phyloP scores from a whole-genome alignment of 2,888 invertebrate genomes.

The Brenthis daphne region DNA sequence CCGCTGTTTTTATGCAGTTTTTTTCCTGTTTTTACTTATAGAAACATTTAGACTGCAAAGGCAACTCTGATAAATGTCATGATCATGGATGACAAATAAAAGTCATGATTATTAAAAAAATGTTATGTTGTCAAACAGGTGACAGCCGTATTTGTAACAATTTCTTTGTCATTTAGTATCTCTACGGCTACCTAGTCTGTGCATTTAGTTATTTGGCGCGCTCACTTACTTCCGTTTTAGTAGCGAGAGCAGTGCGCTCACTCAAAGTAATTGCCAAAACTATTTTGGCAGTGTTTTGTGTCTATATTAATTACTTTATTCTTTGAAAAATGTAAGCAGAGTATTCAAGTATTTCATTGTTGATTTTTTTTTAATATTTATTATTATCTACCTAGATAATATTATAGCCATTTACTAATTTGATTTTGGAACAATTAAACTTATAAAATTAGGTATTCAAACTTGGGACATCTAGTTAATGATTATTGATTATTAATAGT shows the following conservation, averaged over 20 bases:
- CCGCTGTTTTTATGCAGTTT: no score
- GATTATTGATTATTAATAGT: no score
- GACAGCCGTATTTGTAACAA: slow-evolving; percentile 7
- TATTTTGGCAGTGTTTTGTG: slow-evolving; percentile 14
- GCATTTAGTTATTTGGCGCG: slow-evolving; percentile 34
- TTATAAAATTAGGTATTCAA: no score
- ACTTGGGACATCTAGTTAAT: no score
- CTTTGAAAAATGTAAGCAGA: slow-evolving; percentile 14
- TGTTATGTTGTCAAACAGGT: slow-evolving; percentile 5
- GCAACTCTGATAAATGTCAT: no score
- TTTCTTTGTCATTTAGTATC: not conserved
- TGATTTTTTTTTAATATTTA: not conserved
- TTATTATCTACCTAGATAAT: no score
- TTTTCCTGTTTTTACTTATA: no score
- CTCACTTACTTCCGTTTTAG: slow-evolving; percentile 25
- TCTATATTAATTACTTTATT: not conserved
- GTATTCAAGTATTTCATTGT: not conserved
- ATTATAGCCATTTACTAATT: no score
- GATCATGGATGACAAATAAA: no score
- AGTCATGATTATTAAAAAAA: no score
- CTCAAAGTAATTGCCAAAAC: not conserved
- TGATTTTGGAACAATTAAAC: no score
- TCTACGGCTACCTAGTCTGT: slow-evolving; percentile 3
- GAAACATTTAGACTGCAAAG: no score
- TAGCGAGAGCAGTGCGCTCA: slow-evolving; percentile 15